Base-by-base conservation (phyloP, 2,888 invertebrate species). In the Malthinus seriepunctatus region DNA sequence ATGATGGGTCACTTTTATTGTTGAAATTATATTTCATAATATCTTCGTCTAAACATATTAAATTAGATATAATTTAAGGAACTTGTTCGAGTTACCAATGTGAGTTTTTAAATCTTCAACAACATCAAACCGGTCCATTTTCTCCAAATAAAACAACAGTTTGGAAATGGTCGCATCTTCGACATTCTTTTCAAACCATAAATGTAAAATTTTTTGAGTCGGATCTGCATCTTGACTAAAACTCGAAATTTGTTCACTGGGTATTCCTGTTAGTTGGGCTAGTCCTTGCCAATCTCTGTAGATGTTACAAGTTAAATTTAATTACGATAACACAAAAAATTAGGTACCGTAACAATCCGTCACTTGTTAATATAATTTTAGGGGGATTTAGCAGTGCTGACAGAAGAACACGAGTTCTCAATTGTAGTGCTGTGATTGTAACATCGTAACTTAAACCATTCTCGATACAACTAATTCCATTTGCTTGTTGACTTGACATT, bases 71-170 rank as follows among this genome's bases (percentile, higher is more conserved):
- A 39, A 2, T 15, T 15, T 7, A 9, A 15, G 7, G 8, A 42
- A 8, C 2, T 3, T 9, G 15, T 8, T 10, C 1, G 3, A 59
- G 39, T 58, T 72, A 87, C 87, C 80, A 67, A 88, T 75, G 56
- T 81, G 72, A 61, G 80, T 76, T 53, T 74, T 72, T 6, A 84
- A 78, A 69, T 93, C 93, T 70, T 90, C 89, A 33, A 86, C 78
- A 15, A 91, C 83, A 79, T 93, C 93, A 82, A 83, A 89, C 68
- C 93, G 82, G 71, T 91, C 92, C 51, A 93, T 79, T 51, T 80
- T 76, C 65, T 84, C 83, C n/a, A 93, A 77, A 69, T 81, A 83
- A 6, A 78, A 71, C 47, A 86, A 75, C 2, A 93, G 78, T 61
- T 83, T 80, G 0, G 83, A 81, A 3, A 91, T 76, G 1, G 83